These are phyloP conservation scores for Probosciger aterrimus DNA, from an alignment of 2,113 vertebrate species.

Conservation along the genomic window DNA sequence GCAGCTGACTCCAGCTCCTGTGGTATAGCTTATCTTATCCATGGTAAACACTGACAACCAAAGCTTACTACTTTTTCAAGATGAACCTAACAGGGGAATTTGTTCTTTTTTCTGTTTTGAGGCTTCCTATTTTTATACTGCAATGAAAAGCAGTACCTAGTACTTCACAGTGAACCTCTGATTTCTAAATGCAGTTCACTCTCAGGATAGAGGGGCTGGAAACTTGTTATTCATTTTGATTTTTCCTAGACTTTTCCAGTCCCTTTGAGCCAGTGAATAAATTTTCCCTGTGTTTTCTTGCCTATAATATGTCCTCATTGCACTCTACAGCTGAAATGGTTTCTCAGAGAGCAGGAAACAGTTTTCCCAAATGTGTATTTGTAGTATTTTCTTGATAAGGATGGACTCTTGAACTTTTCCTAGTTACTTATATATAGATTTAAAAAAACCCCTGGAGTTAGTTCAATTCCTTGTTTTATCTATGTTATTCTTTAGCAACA, in stretches of 20 bases:
- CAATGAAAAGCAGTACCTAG: neutral
- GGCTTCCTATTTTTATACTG: neutral
- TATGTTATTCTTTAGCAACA: neutral
- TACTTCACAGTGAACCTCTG: neutral
- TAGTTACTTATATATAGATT: neutral
- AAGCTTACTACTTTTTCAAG: neutral
- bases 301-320: neutral
- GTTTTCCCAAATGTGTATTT: neutral
- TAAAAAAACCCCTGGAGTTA: neutral
- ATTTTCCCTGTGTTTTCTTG: neutral
- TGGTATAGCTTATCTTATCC: neutral
- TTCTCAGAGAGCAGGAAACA: neutral
- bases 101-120: constrained; percentile 6
- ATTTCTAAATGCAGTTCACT: neutral
- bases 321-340: neutral
- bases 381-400: neutral
- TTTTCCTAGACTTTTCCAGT: neutral
- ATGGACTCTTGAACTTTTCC: neutral
- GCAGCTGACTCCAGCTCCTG: fast-evolving
- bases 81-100: neutral
- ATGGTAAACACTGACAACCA: neutral
- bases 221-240: neutral
- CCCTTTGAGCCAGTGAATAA: neutral
- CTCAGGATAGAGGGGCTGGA: neutral
- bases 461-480: neutral